A percentile compares a stretch with the other conserved stretches of the same genome.
Evolutionary conservation across 53 echinoderm and acorn worm species (phyloP).

Genomic region (Luidia sarsii): DNA sequence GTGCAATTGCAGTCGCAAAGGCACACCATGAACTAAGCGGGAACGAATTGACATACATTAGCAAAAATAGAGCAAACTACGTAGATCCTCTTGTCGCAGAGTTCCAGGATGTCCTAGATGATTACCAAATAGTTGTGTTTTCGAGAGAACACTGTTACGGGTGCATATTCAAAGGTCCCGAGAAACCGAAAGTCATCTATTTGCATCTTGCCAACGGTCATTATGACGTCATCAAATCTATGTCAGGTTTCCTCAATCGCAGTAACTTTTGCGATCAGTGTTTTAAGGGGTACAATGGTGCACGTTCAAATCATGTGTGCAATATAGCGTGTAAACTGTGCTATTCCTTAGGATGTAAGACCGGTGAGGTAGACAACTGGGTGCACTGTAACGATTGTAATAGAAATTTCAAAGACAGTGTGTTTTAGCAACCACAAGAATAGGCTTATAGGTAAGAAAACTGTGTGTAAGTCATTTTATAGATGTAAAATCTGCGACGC

Average conservation of each 20-base stretch:
- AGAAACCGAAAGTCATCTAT: constrained; percentile 10
- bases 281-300: constrained; percentile 2
- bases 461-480: constrained; percentile 10
- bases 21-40: not conserved
- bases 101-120: constrained; percentile 1
- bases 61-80: not conserved
- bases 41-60: constrained; percentile 4
- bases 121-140: constrained; percentile 5
- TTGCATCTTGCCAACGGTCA: constrained; percentile 5
- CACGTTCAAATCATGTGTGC: not conserved
- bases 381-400: constrained; percentile 4
- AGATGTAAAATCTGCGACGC: not conserved
- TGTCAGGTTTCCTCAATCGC: constrained; percentile 7
- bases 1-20: not conserved
- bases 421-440: constrained; percentile 2
- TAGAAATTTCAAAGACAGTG: constrained; percentile 4
- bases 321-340: constrained; percentile 7
- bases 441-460: not conserved
- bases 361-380: not conserved
- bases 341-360: not conserved
- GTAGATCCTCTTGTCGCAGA: too few species aligned
- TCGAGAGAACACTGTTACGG: constrained; percentile 19
- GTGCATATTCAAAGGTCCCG: constrained; percentile 8
- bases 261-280: constrained; percentile 16
- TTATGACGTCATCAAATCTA: constrained; percentile 13